Percentiles rank a stretch among this genome's conserved stretches.
phyloP scores from a whole-genome alignment of 2,797 vertebrate genomes.

The Pseudochaenichthys georgianus region DNA sequence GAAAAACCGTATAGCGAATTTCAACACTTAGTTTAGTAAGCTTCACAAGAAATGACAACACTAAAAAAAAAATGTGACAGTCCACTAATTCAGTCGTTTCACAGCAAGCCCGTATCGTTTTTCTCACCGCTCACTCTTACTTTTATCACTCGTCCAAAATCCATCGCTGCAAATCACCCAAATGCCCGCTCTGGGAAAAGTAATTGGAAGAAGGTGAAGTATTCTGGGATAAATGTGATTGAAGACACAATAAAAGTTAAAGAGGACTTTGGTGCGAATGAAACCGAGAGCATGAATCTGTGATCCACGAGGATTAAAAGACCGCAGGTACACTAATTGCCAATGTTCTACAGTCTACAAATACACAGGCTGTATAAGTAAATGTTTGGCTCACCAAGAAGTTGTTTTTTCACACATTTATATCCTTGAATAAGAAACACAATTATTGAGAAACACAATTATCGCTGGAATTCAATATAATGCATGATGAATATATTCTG shows the following conservation, averaged over 20 bases:
- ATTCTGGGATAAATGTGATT: constrained; percentile 52
- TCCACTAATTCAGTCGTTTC: not conserved
- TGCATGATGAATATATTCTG: constrained; percentile 8
- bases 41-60: too few relatives aligned
- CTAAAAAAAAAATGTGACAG: too few relatives aligned
- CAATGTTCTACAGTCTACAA: not conserved
- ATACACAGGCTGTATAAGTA: not conserved
- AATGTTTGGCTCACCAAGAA: not conserved
- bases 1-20: too few relatives aligned
- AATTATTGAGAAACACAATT: not conserved
- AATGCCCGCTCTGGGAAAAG: constrained; percentile 26
- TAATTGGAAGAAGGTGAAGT: constrained; percentile 61
- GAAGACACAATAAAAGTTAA: constrained; percentile 53
- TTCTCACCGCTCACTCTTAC: constrained; percentile 36
- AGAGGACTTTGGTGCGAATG: constrained; percentile 18
- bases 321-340: not conserved
- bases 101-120: not conserved
- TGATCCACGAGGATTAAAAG: not conserved
- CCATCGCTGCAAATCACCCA: constrained; percentile 36
- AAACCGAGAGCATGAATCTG: constrained; percentile 1
- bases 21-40: too few relatives aligned
- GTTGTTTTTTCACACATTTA: not conserved
- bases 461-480: constrained; percentile 6
- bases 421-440: not conserved
- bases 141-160: constrained; percentile 40